These are phyloP conservation scores for Sitta europaea DNA, from an alignment of 2,113 vertebrate genomes.

Conservation along the genomic window DNA sequence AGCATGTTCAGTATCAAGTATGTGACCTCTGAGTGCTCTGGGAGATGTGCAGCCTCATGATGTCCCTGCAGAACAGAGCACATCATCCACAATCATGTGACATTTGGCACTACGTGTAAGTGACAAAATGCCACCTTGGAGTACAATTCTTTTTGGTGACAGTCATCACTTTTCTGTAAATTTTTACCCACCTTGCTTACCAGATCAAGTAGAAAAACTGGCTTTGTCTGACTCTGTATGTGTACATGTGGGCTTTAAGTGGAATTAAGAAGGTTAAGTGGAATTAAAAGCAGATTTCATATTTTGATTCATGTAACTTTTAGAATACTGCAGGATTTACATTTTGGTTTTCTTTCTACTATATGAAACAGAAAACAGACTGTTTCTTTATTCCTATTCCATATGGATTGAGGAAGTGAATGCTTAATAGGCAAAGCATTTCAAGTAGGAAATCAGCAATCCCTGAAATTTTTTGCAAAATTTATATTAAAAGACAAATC, in stretches of 20 bases:
- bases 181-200: background rate
- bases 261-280: background rate
- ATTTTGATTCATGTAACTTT: background rate
- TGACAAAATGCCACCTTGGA: background rate
- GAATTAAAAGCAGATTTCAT: background rate
- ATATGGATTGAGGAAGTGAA: background rate
- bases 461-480: background rate
- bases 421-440: background rate
- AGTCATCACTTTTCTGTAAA: background rate
- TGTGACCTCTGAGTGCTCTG: background rate
- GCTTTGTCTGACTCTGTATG: background rate
- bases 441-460: background rate
- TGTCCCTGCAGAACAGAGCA: background rate
- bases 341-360: background rate
- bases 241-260: background rate
- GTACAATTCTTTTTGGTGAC: background rate
- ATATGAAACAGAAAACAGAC: background rate
- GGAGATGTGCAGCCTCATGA: background rate
- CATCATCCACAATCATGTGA: rapidly evolving
- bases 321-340: background rate
- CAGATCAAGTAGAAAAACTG: background rate
- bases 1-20: background rate
- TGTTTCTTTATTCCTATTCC: background rate
- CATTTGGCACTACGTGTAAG: rapidly evolving
- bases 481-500: background rate